Evolutionary conservation across 1,140 invertebrate species (phyloP), one percentile per base, ranked within the genome.

Genomic region (Pseudomyrmex flavicornis): DNA sequence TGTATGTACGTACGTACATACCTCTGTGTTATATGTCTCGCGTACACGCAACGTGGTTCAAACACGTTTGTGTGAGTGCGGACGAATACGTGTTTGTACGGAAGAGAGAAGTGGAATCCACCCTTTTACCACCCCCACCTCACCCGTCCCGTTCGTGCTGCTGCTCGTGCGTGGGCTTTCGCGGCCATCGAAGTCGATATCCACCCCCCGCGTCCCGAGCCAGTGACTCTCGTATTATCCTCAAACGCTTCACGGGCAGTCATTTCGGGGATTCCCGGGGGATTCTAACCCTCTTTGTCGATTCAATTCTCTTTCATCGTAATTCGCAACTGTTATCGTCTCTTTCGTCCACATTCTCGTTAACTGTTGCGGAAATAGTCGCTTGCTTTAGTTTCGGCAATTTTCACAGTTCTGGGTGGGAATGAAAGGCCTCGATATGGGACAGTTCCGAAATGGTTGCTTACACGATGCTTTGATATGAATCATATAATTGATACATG

Each of bases 181-280:
- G 80, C 75, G 76, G 76, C 82, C 82, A 75, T 83, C 87, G 48
- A 88, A 88, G 91, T 91, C 91, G 90, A 91, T 91, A 91, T 91
- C 91, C 59, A 90, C 85, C 86, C 82, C 59, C 35, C 35, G 35
- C 84, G 70, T 72, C 79, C 58, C 85, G 58, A 72, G 35, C 82
- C 61, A 72, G 70, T 73, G 65, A 52, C 65, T 84, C 85, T 65
- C 58, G 61, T 73, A 76, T 89, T 90, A 90, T 89, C 87, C 85
- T 90, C 76, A 22, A 72, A 87, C 59, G 76, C 65, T 59, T 82
- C 76, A 76, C 48, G 52, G 70, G 17, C 66, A 62, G 69, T 75
- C 58, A 65, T 69, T 76, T 72, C 48, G n/a, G 62, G 44, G 52
- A 75, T 79, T 69, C 65, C 52, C 75, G 26, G 46, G 20, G 50